Conservation (phyloP, 92 coral and sea anemone genomes). For the Diadumene lineata region DNA sequence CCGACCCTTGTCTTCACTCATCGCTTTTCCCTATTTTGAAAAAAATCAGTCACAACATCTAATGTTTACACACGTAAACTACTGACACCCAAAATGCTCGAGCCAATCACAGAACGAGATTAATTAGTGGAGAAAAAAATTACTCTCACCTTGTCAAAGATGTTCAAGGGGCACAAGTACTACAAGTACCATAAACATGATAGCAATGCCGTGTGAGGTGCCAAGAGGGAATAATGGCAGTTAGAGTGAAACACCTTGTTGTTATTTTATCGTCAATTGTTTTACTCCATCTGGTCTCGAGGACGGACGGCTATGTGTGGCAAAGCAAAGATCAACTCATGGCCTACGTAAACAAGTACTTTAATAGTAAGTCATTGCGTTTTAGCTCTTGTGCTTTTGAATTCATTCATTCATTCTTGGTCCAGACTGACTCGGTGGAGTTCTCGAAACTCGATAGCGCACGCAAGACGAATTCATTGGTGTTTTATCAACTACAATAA, state of each 20-base stretch:
- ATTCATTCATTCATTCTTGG: not conserved
- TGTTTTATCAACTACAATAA: not conserved
- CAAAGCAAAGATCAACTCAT: constrained; percentile 3
- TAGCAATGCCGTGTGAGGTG: not conserved
- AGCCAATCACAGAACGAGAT: not conserved
- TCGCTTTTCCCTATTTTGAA: not conserved
- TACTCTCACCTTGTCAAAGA: not conserved
- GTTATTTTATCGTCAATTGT: not conserved
- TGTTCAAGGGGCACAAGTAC: not conserved
- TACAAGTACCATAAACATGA: not conserved
- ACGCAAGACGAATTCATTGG: not conserved
- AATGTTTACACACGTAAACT: not conserved
- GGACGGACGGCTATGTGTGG: not conserved
- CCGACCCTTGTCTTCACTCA: no score
- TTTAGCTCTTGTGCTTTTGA: not conserved
- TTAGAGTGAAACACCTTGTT: not conserved
- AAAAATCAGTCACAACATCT: not conserved
- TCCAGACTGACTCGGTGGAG: not conserved
- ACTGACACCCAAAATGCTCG: not conserved
- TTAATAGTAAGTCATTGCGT: constrained; percentile 7
- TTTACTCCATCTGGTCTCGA: not conserved
- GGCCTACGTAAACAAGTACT: constrained; percentile 4
- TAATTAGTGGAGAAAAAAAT: not conserved
- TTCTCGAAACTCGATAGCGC: constrained; percentile 5
- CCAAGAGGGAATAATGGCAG: not conserved